These are phyloP conservation scores for Pristionchus entomophagus DNA, from an alignment of 2,888 invertebrate genomes.

Conservation along the genomic window DNA sequence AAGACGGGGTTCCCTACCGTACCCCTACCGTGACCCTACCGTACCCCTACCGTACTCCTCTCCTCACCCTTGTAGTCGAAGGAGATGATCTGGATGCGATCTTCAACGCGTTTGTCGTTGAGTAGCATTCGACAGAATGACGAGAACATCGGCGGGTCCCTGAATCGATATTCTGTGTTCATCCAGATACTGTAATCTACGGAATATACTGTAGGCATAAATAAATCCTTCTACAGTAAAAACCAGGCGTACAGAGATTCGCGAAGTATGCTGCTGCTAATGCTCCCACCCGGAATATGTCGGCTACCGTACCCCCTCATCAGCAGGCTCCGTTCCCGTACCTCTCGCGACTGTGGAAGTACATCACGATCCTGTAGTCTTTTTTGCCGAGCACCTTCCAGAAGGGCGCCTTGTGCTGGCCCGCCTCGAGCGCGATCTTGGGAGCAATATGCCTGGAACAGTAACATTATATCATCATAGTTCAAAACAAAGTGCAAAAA, in stretches of 20 bases:
- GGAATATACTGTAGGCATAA: too few relatives aligned
- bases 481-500: too few relatives aligned
- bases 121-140: not conserved
- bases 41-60: not conserved
- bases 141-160: not conserved
- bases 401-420: too few relatives aligned
- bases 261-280: too few relatives aligned
- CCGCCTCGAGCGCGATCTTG: too few relatives aligned
- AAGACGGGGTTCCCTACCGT: not conserved
- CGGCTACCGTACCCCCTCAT: not conserved
- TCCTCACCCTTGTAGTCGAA: conserved; percentile 15
- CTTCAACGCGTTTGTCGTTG: not conserved
- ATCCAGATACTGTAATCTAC: too few relatives aligned
- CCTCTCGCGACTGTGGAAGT: not conserved
- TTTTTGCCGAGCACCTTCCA: not conserved
- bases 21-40: too few relatives aligned
- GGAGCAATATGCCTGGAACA: not conserved
- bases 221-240: too few relatives aligned
- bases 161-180: too few relatives aligned
- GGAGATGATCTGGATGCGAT: not conserved
- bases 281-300: not conserved
- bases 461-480: too few relatives aligned
- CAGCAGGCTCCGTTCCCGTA: not conserved
- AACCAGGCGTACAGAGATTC: too few relatives aligned
- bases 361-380: not conserved